A percentile compares a stretch with the other conserved stretches of the same genome.
These are phyloP conservation scores for Notocelia uddmanniana DNA, from an alignment of 2,888 invertebrate species.

Conservation along the genomic window DNA sequence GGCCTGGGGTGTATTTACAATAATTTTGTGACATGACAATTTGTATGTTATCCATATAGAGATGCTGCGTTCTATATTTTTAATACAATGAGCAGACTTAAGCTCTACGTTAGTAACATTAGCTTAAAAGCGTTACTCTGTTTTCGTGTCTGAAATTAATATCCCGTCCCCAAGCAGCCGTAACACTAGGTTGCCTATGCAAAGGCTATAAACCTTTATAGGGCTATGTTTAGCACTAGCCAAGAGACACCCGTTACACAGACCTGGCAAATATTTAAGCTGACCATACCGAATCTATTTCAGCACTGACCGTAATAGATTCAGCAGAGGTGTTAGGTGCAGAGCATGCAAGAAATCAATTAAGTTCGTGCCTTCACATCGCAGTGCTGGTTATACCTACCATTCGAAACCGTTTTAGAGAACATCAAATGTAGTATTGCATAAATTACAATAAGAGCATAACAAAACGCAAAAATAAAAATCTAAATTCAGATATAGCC, in stretches of 20 bases:
- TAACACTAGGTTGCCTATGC: constrained; percentile 1
- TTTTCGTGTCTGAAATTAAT: not conserved
- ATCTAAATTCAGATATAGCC: too few relatives aligned
- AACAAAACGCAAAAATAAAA: too few relatives aligned
- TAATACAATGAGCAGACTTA: too few relatives aligned
- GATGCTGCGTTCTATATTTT: too few relatives aligned
- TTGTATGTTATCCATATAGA: too few relatives aligned
- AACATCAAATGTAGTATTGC: too few relatives aligned
- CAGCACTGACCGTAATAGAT: constrained; percentile 23
- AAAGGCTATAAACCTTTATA: constrained; percentile 15
- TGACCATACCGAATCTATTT: constrained; percentile 21
- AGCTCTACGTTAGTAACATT: not conserved
- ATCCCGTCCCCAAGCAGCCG: not conserved
- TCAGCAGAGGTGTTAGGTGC: constrained; percentile 4
- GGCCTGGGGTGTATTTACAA: too few relatives aligned
- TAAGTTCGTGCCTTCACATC: too few relatives aligned
- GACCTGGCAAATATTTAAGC: constrained; percentile 31
- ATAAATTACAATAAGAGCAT: too few relatives aligned
- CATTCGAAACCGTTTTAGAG: too few relatives aligned
- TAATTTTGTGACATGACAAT: too few relatives aligned
- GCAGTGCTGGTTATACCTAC: too few relatives aligned
- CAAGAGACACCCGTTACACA: constrained; percentile 16
- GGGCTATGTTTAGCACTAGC: constrained; percentile 21
- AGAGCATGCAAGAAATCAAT: not conserved
- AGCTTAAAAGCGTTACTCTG: not conserved